Conservation (phyloP, 2,888 invertebrate genomes). For the Lycaena phlaeas region DNA sequence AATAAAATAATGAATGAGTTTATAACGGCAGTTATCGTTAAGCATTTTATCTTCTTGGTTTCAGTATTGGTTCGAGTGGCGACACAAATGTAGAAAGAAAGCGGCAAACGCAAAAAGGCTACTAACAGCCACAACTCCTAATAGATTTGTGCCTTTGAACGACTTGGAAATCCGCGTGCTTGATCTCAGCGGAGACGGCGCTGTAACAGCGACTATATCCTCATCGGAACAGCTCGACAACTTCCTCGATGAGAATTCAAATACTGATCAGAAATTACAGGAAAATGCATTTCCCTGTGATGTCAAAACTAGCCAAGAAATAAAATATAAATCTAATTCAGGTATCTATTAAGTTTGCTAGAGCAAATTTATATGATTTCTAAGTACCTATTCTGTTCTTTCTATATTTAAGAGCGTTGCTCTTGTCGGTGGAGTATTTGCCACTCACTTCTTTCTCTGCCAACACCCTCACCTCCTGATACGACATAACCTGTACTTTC, state of each 20-base stretch:
- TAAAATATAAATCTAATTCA: background rate
- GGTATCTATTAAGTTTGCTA: background rate
- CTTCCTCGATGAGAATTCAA: conserved; percentile 40
- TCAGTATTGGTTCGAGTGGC: conserved; percentile 63
- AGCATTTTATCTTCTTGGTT: too few species aligned
- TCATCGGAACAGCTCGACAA: conserved; percentile 35
- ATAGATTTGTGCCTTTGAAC: conserved; percentile 44
- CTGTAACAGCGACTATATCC: conserved; percentile 25
- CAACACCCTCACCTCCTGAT: too few species aligned
- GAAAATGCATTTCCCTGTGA: conserved; percentile 5
- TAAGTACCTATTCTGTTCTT: too few species aligned
- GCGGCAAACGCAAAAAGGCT: conserved; percentile 41
- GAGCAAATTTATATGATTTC: too few species aligned
- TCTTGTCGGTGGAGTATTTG: too few species aligned
- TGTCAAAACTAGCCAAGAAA: conserved; percentile 7
- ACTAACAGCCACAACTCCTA: conserved; percentile 28
- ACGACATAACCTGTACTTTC: too few species aligned
- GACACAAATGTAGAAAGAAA: conserved; percentile 56
- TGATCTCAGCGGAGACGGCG: conserved; percentile 40
- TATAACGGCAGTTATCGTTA: too few species aligned
- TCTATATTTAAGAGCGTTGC: too few species aligned
- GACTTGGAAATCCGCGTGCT: conserved; percentile 53
- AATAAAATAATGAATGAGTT: too few species aligned
- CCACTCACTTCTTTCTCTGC: too few species aligned
- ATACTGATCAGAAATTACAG: conserved; percentile 33